These are phyloP conservation scores for Loris lydekkerianus DNA, from an alignment of 2,797 vertebrate genomes.

Conservation along the genomic window DNA sequence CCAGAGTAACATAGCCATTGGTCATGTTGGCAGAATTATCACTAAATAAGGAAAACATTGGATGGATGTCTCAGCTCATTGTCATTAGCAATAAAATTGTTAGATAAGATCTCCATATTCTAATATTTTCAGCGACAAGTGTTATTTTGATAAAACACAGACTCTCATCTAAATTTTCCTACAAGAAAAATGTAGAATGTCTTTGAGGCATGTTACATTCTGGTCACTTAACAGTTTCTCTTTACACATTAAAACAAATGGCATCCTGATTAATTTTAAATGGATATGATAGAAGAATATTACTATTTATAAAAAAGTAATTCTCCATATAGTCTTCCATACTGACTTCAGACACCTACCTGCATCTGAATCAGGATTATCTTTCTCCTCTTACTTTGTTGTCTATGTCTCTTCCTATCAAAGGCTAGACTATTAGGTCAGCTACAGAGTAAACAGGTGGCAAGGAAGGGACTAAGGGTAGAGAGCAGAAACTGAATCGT, in stretches of 20 bases:
- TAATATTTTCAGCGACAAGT: background rate
- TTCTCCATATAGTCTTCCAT: background rate
- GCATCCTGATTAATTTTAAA: background rate
- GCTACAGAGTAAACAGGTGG: no score
- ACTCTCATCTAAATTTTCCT: background rate
- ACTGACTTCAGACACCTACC: background rate
- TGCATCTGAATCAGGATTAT: background rate
- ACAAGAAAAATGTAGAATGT: background rate
- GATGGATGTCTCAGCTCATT: background rate
- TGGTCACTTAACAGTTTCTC: background rate
- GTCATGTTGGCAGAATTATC: background rate
- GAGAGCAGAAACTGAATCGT: no score
- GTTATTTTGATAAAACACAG: background rate
- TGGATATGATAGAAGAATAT: background rate
- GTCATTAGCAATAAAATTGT: slow-evolving; percentile 24
- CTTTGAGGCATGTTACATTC: background rate
- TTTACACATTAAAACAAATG: background rate
- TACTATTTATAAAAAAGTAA: background rate
- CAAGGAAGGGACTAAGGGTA: no score
- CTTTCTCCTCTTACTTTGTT: background rate
- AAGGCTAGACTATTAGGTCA: background rate
- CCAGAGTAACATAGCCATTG: background rate
- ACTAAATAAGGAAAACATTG: background rate
- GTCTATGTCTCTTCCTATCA: background rate
- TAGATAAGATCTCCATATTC: background rate